These are phyloP conservation scores for Dicyrtoma fusca DNA, from an alignment of 2,888 invertebrate genomes.

Conservation along the genomic window DNA sequence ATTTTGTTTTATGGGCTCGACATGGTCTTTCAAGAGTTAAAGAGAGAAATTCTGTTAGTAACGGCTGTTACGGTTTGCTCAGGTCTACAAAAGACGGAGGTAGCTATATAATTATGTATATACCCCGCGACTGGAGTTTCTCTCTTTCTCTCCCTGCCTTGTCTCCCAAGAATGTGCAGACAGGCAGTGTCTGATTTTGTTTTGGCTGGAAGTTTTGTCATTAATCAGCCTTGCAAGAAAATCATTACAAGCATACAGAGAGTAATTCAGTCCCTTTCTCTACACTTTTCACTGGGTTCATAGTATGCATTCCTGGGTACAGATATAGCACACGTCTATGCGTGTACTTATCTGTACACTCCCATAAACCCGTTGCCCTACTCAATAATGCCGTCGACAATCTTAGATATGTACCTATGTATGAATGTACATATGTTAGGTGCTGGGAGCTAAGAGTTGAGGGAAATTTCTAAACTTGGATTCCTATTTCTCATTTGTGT, in stretches of 20 bases:
- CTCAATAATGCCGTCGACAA: no score
- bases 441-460: no score
- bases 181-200: conserved; percentile 18
- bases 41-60: conserved; percentile 1
- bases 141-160: no score
- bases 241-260: conserved; percentile 8
- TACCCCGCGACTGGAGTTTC: no score
- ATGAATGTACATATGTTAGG: no score
- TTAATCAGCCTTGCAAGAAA: conserved; percentile 21
- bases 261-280: conserved; percentile 1
- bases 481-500: background rate
- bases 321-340: no score
- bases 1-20: conserved; percentile 13
- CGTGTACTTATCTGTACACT: no score
- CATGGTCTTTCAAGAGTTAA: conserved; percentile 14
- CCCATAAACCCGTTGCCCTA: no score
- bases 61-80: background rate
- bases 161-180: background rate
- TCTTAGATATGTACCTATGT: no score
- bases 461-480: no score
- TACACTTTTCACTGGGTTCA: background rate
- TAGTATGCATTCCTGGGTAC: no score
- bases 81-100: no score
- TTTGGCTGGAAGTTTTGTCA: conserved; percentile 22
- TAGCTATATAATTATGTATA: background rate